Evolutionary conservation across 2,113 vertebrate species (phyloP).

Genomic region (Pelodiscus sinensis): DNA sequence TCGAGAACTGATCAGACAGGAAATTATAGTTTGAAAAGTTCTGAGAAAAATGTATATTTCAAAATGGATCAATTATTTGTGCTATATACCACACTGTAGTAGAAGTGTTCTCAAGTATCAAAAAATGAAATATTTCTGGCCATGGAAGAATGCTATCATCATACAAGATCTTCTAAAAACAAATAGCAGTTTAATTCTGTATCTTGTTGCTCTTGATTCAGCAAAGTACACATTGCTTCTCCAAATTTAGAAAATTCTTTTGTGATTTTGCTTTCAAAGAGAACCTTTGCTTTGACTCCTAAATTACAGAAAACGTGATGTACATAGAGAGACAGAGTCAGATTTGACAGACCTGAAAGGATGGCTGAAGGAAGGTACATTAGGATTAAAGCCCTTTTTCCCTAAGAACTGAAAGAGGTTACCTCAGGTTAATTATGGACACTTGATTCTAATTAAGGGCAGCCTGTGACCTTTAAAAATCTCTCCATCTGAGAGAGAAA

Average conservation of each 20-base stretch:
- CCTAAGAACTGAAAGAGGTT: background rate
- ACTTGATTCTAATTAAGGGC: background rate
- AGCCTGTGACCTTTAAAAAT: background rate
- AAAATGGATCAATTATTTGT: background rate
- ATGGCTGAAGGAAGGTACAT: background rate
- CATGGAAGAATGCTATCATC: background rate
- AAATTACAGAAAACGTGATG: background rate
- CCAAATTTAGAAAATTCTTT: background rate
- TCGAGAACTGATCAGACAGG: background rate
- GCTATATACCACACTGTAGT: background rate
- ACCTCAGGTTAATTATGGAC: background rate
- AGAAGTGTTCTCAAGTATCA: slow-evolving; percentile 2
- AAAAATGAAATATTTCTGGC: background rate
- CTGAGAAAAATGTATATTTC: background rate
- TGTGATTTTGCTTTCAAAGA: background rate
- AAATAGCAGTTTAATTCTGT: background rate
- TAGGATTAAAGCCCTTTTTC: background rate
- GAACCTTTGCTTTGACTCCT: background rate
- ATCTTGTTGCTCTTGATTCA: background rate
- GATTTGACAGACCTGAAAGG: background rate
- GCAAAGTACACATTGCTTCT: background rate
- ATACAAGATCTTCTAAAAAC: background rate
- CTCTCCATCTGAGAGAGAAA: background rate
- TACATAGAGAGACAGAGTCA: background rate
- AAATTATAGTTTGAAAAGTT: background rate